Base-by-base conservation (phyloP, 2,888 invertebrate species). In the Eristalis intricaria region DNA sequence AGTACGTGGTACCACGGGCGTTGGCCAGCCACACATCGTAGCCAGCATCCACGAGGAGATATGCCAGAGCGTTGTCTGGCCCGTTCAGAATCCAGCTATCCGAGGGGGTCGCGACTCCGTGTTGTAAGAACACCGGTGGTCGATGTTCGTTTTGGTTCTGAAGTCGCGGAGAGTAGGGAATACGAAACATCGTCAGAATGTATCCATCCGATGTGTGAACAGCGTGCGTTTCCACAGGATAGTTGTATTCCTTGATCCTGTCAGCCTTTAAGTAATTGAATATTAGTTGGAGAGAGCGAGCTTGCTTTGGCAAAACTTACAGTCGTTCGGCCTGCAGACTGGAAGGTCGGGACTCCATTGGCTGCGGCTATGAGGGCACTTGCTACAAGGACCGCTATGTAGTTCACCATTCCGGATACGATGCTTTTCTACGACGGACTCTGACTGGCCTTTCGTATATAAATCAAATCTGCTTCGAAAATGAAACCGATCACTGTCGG, bases 161-260 rank as follows among this genome's bases (percentile, higher is more conserved):
- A 71, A 96, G 81, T 38, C 89, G 90, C 15, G 90, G 90, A 8
- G 92, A 91, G 63, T 90, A 81, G 0, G 97, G 97, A 90, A 98
- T 97, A 84, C 98, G 95, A 90, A 98, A 98, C 68, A 98, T 89
- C 1, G 95, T 96, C 63, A 98, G 93, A 63, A 98, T 94, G 92
- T 97, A 98, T 0, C 97, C 98, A 92, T 98, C 98, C 35, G 95
- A 94, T 0, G 98, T 98, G 69, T 94, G 92, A 0, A 96, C 94
- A 0, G 94, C 93, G 90, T 97, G 96, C 0, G 95, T 94, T 92
- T 97, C 97, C 0, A 95, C 94, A 0, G 94, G 94, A 91, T 96
- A 97, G 0, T 90, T 92, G 75, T 91, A 91, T 0, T 63, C 40
- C 96, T 88, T 89, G 58, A 91, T 91, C 7, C 91, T 91, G 66